phyloP scores from a whole-genome alignment of 2,797 vertebrate species.

The Lindbergichthys nudifrons region DNA sequence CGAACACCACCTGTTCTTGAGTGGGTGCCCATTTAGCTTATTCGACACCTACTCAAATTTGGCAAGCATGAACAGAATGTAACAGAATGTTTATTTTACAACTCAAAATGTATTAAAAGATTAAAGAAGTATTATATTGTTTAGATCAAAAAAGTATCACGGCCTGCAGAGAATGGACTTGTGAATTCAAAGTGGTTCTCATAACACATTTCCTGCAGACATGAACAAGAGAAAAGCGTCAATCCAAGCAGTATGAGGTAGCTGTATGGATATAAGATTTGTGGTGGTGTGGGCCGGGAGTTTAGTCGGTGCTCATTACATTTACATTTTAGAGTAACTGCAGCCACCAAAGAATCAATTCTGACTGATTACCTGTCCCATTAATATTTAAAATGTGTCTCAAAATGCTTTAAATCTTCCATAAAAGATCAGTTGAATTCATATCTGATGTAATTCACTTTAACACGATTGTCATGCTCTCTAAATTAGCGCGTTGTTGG shows the following conservation, averaged over 20 bases:
- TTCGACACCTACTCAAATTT: background rate
- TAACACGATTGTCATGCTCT: slow-evolving; percentile 57
- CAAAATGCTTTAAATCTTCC: slow-evolving; percentile 41
- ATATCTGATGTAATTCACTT: slow-evolving; percentile 48
- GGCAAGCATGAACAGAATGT: background rate
- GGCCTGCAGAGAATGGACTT: background rate
- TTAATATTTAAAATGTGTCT: slow-evolving; percentile 49
- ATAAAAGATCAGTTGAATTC: slow-evolving; percentile 42
- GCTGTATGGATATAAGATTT: slow-evolving; percentile 5
- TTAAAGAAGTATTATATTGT: background rate
- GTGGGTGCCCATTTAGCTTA: background rate
- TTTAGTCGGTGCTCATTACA: slow-evolving; percentile 4
- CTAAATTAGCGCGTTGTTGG: slow-evolving; percentile 34
- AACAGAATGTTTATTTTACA: background rate
- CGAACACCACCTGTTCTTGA: background rate
- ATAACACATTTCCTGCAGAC: no score
- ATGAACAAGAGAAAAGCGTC: slow-evolving; percentile 3
- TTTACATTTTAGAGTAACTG: slow-evolving; percentile 48
- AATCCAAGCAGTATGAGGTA: slow-evolving; percentile 12
- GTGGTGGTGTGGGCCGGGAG: background rate
- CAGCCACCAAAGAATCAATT: slow-evolving; percentile 51
- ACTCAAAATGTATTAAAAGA: background rate
- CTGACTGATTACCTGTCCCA: slow-evolving; percentile 50
- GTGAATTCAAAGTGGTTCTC: background rate
- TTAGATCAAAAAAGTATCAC: background rate